Percentiles rank a stretch among this genome's conserved stretches.
phyloP scores from a whole-genome alignment of 2,888 invertebrate genomes.

The Galeruca laticollis region DNA sequence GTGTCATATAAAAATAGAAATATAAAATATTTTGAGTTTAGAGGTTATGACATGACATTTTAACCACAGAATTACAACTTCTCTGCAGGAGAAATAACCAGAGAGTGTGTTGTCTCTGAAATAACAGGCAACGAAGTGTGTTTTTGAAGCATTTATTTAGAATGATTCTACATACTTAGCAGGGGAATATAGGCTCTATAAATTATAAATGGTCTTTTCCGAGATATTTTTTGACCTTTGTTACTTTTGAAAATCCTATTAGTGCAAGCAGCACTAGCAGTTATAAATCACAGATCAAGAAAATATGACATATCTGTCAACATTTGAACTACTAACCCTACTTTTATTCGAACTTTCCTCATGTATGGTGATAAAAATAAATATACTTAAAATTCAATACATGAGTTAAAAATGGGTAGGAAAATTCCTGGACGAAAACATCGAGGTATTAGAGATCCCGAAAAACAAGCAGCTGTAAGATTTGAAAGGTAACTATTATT shows the following conservation, averaged over 20 bases:
- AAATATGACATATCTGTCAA: not conserved
- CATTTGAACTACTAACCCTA: not conserved
- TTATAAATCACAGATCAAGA: no score
- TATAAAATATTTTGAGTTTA: not conserved
- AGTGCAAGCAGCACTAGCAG: no score
- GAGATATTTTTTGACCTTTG: no score
- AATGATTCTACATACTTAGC: no score
- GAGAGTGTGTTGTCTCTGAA: no score
- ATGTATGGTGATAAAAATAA: not conserved
- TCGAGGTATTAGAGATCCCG: constrained; percentile 81
- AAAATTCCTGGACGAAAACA: constrained; percentile 88
- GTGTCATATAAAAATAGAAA: no score
- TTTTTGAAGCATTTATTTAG: no score
- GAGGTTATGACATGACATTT: not conserved
- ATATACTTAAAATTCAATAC: not conserved
- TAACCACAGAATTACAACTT: not conserved
- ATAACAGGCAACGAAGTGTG: no score
- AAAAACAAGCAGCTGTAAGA: constrained; percentile 76
- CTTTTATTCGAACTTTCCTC: not conserved
- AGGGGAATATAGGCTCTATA: no score
- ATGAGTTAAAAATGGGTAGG: constrained; percentile 71
- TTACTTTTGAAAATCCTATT: no score
- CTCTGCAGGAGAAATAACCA: no score
- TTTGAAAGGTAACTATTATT: constrained; percentile 71
- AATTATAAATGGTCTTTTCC: no score